phyloP scores from a whole-genome alignment of 2,113 vertebrate species.

The Microtus montanus region DNA sequence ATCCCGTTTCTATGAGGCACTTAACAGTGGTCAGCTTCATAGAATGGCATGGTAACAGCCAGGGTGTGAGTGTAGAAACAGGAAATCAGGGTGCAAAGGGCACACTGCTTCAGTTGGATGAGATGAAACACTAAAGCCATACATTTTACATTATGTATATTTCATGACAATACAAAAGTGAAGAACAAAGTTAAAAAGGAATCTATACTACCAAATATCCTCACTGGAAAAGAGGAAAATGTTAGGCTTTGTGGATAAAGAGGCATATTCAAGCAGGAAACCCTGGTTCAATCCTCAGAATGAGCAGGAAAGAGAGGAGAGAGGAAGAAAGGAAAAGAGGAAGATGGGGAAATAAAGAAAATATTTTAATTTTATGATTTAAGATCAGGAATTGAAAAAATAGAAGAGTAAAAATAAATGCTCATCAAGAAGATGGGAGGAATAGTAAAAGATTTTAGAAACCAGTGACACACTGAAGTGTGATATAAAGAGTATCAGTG shows the following conservation, averaged over 20 bases:
- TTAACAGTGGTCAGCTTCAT: background rate
- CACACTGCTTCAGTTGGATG: background rate
- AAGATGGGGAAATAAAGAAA: background rate
- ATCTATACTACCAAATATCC: background rate
- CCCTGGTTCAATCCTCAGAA: background rate
- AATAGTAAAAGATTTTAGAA: conserved; percentile 14
- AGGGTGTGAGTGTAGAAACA: background rate
- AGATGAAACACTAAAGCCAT: background rate
- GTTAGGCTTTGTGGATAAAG: background rate
- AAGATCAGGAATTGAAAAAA: conserved; percentile 15
- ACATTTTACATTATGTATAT: background rate
- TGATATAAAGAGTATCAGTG: background rate
- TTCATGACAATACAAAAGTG: background rate
- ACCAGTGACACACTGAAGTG: background rate
- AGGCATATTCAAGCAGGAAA: background rate
- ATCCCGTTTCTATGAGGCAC: background rate
- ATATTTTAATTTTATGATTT: background rate
- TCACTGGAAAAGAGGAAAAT: background rate
- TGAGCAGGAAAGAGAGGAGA: no score
- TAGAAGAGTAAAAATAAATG: conserved; percentile 31
- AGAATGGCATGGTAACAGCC: background rate
- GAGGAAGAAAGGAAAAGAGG: no score
- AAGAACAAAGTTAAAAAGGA: background rate
- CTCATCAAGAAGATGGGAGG: background rate
- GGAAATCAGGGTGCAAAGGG: no score